Conservation (phyloP, 2,888 invertebrate species). For the Axea sp. region DNA sequence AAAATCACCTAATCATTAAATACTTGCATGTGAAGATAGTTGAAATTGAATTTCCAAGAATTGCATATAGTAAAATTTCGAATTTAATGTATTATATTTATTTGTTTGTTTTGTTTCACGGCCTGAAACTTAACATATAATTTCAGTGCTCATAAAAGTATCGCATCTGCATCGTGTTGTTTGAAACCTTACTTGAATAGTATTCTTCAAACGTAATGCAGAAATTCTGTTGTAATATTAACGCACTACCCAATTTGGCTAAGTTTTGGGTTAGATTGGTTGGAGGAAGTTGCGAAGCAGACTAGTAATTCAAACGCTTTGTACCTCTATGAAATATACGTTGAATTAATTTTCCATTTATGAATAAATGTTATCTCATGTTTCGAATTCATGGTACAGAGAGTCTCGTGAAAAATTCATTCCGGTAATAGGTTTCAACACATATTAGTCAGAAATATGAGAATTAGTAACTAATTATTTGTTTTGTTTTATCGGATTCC, state of each 20-base stretch:
- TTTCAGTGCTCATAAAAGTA: conserved; percentile 22
- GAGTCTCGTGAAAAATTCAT: conserved; percentile 17
- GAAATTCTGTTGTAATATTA: conserved; percentile 44
- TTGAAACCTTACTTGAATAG: conserved; percentile 14
- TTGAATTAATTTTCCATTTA: conserved; percentile 46
- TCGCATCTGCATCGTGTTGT: background rate
- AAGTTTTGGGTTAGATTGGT: conserved; percentile 28
- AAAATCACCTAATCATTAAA: no score
- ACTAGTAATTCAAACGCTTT: conserved; percentile 50
- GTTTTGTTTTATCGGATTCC: no score
- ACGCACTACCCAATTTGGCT: conserved; percentile 14
- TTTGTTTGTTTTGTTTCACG: conserved; percentile 11
- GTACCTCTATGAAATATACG: conserved; percentile 48
- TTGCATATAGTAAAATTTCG: no score
- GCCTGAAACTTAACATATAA: conserved; percentile 3
- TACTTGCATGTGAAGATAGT: no score
- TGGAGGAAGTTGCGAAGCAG: conserved; percentile 15
- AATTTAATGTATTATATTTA: no score
- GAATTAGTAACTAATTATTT: no score
- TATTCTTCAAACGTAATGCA: conserved; percentile 41
- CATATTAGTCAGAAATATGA: no score
- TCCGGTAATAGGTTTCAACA: background rate
- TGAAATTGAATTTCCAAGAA: background rate
- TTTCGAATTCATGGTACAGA: conserved; percentile 23
- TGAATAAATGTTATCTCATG: conserved; percentile 36